A percentile compares a stretch with the other conserved stretches of the same genome.
These are phyloP conservation scores for Lepeophtheirus nordmannii DNA, from an alignment of 2,888 invertebrate genomes.

Conservation along the genomic window DNA sequence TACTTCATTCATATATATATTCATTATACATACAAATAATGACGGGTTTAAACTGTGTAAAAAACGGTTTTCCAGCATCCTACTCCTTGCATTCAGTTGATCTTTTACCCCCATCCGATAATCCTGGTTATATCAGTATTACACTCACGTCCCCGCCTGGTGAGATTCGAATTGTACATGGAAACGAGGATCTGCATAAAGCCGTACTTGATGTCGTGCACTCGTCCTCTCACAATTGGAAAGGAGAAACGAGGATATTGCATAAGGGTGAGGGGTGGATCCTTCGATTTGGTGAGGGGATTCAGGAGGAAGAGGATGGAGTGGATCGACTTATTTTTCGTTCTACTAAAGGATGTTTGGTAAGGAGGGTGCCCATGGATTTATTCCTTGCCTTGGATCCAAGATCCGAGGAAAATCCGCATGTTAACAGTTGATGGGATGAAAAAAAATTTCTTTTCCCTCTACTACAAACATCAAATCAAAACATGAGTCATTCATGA, in stretches of 20 bases:
- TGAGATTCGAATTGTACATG: conserved; percentile 8
- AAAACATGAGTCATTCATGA: too few relatives aligned
- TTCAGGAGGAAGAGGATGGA: neutral
- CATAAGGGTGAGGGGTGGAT: neutral
- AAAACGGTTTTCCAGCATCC: conserved; percentile 1
- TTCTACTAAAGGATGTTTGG: neutral
- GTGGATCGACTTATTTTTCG: neutral
- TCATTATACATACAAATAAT: too few relatives aligned
- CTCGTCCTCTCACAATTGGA: neutral
- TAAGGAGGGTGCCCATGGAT: neutral
- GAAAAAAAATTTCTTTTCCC: too few relatives aligned
- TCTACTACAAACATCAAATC: too few relatives aligned
- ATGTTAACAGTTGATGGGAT: too few relatives aligned
- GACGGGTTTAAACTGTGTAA: conserved; percentile 10
- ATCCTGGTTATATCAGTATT: neutral
- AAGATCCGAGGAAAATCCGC: too few relatives aligned
- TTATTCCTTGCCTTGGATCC: too few relatives aligned
- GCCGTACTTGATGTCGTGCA: neutral
- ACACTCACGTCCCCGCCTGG: conserved; percentile 11
- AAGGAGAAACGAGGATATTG: neutral
- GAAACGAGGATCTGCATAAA: neutral
- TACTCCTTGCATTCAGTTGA: conserved; percentile 7
- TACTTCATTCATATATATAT: too few relatives aligned
- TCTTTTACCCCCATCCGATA: neutral
- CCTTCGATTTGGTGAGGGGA: neutral